Conservation (phyloP, 1,140 invertebrate species). For the Drosophila pectinifera region DNA sequence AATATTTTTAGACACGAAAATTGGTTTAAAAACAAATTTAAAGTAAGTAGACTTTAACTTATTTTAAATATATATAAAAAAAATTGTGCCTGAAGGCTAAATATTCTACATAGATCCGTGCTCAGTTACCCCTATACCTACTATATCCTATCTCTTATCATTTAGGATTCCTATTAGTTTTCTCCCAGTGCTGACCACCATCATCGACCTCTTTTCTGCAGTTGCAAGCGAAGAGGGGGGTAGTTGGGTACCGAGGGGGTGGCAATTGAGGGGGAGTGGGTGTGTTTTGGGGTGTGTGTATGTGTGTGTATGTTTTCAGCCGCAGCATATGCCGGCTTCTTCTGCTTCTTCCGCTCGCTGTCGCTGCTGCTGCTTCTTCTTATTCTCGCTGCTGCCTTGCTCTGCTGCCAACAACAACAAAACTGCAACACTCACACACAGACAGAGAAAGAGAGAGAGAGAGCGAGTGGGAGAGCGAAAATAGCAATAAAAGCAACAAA, state of each 20-base stretch:
- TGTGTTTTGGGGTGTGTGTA: conserved; percentile 10
- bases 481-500: conserved; percentile 52
- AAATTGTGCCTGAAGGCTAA: no score
- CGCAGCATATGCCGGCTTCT: conserved; percentile 81
- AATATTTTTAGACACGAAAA: no score
- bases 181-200: conserved; percentile 40
- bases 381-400: conserved; percentile 64
- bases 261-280: conserved; percentile 19
- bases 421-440: conserved; percentile 45
- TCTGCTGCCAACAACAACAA: conserved; percentile 65
- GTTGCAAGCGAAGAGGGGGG: conserved; percentile 43
- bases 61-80: no score
- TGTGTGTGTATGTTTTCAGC: conserved; percentile 35
- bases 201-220: conserved; percentile 81
- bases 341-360: conserved; percentile 48
- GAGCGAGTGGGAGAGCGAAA: conserved; percentile 48
- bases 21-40: no score
- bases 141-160: no score
- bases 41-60: no score
- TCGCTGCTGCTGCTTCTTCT: conserved; percentile 53
- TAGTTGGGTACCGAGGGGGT: conserved; percentile 9
- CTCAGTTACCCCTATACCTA: no score
- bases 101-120: no score
- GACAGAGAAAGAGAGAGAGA: conserved; percentile 25
- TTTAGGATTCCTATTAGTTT: not conserved